Conservation (phyloP, 2,113 vertebrate genomes). For the Perca flavescens region DNA sequence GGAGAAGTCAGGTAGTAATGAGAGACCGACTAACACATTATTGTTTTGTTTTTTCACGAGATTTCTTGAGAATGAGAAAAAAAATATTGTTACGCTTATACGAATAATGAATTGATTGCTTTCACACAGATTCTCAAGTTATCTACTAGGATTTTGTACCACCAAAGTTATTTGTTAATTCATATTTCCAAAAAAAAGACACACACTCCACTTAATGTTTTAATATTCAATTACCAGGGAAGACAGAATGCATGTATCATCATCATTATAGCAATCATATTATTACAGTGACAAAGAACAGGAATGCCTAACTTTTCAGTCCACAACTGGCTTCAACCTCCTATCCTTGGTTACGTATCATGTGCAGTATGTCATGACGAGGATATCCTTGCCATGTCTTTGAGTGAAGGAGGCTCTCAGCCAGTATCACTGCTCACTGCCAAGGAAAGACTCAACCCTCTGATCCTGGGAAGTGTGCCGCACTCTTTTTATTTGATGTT, state of each 20-base stretch:
- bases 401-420: slow-evolving; percentile 57
- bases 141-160: neutral
- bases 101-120: no score
- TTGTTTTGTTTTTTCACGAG: neutral
- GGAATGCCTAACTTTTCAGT: slow-evolving; percentile 25
- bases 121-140: no score
- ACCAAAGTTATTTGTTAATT: neutral
- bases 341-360: slow-evolving; percentile 41
- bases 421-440: slow-evolving; percentile 53
- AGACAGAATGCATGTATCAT: slow-evolving; percentile 23
- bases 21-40: neutral
- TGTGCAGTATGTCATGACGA: slow-evolving; percentile 24
- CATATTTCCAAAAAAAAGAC: slow-evolving; percentile 3
- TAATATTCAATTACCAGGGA: neutral
- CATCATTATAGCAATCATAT: slow-evolving; percentile 39
- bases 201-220: slow-evolving; percentile 5
- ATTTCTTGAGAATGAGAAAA: neutral
- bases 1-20: neutral
- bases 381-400: slow-evolving; percentile 61
- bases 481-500: slow-evolving; percentile 62
- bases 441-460: slow-evolving; percentile 56
- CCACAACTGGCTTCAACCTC: slow-evolving; percentile 19
- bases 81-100: no score
- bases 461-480: slow-evolving; percentile 48
- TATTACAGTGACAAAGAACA: slow-evolving; percentile 57